Conservation (phyloP, 35 echinoderm and acorn worm species). For the Eucidaris tribuloides region DNA sequence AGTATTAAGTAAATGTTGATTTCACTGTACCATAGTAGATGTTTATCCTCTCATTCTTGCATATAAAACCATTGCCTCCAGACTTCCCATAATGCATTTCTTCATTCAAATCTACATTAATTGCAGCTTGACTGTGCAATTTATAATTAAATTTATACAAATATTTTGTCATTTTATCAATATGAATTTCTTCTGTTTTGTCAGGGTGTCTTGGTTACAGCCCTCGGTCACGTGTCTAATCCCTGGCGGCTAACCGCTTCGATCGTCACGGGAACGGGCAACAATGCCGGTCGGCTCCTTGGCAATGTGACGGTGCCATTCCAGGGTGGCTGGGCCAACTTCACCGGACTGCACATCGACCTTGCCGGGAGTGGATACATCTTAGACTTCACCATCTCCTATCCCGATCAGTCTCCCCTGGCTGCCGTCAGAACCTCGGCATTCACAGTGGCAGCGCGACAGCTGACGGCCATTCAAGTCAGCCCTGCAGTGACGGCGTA, state of each 20-base stretch:
- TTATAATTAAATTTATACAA: too few relatives aligned
- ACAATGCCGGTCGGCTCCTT: not conserved
- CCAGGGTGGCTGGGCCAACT: conserved; percentile 68
- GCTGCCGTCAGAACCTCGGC: conserved; percentile 13
- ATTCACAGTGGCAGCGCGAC: conserved; percentile 51
- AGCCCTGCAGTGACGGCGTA: not conserved
- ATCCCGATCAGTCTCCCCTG: conserved; percentile 49
- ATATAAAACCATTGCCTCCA: not conserved
- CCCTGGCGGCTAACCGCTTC: conserved; percentile 77
- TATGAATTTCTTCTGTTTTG: not conserved
- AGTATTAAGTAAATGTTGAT: too few relatives aligned
- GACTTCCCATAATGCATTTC: not conserved
- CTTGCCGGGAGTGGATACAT: conserved; percentile 23
- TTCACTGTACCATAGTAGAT: not conserved
- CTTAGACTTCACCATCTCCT: conserved; percentile 72
- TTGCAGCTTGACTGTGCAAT: too few relatives aligned
- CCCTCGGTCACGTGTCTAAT: conserved; percentile 53
- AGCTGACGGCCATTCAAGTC: conserved; percentile 2
- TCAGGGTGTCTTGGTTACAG: conserved; percentile 65
- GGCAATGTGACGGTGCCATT: conserved; percentile 81
- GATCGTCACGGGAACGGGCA: not conserved
- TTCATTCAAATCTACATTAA: too few relatives aligned
- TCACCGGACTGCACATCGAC: conserved; percentile 59
- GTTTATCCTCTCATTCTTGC: not conserved
- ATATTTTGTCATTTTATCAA: not conserved